Evolutionary conservation across 1,140 invertebrate genomes (phyloP).

Genomic region (Palaemon carinicauda): DNA sequence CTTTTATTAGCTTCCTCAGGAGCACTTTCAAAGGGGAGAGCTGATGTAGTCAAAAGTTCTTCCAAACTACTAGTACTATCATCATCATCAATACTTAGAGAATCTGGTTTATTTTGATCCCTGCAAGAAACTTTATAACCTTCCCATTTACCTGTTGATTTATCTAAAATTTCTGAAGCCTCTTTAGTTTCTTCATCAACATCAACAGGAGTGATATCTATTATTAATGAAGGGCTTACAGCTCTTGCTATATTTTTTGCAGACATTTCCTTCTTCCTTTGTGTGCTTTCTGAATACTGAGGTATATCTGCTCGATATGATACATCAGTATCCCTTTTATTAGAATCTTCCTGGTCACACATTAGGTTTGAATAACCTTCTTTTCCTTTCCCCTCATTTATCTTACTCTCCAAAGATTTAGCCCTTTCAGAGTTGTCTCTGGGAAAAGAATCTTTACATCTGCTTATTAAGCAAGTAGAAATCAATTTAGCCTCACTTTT

Average conservation of each 20-base stretch:
- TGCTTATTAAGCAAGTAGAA: too few species aligned
- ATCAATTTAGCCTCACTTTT: too few species aligned
- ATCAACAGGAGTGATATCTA: constrained; percentile 10
- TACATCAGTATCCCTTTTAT: not conserved
- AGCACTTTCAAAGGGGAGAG: not conserved
- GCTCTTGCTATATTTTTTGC: not conserved
- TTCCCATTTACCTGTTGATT: not conserved
- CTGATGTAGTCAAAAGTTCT: too few species aligned
- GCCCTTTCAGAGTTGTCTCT: too few species aligned
- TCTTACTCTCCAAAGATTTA: not conserved
- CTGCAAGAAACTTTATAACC: not conserved
- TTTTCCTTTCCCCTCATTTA: not conserved
- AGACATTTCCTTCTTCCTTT: not conserved
- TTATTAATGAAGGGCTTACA: not conserved
- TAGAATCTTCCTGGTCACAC: not conserved
- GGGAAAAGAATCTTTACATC: too few species aligned
- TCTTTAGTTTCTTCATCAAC: constrained; percentile 4
- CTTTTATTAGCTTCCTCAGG: not conserved
- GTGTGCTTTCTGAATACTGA: constrained; percentile 6
- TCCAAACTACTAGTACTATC: too few species aligned
- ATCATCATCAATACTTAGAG: too few species aligned
- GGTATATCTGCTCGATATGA: not conserved
- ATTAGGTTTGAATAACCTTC: not conserved
- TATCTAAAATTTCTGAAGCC: not conserved
- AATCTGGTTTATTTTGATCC: not conserved